These are phyloP conservation scores for Psococerastis gibbosa DNA, from an alignment of 2,888 invertebrate genomes.

Conservation along the genomic window DNA sequence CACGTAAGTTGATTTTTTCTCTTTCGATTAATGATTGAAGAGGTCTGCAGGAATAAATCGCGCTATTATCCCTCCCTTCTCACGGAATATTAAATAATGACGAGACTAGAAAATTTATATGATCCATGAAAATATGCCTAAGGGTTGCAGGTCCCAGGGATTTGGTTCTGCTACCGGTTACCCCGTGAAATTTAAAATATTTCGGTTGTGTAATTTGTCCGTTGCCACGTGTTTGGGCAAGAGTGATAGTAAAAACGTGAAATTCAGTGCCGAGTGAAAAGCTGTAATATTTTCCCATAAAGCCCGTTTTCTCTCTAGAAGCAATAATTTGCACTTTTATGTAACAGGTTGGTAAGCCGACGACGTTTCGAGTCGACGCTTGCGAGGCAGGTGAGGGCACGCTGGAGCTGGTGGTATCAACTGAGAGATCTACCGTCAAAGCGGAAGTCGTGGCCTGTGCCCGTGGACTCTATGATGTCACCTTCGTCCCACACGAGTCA, in stretches of 20 bases:
- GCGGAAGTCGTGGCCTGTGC: slow-evolving; percentile 78
- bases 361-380: slow-evolving; percentile 86
- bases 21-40: not conserved
- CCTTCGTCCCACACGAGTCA: slow-evolving; percentile 76
- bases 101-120: not conserved
- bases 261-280: no score
- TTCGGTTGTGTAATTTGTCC: no score
- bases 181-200: no score
- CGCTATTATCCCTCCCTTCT: no score
- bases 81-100: not conserved
- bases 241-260: no score
- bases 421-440: slow-evolving; percentile 73
- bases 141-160: no score
- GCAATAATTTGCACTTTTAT: no score
- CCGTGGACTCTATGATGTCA: slow-evolving; percentile 78
- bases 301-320: no score
- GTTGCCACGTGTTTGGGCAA: no score
- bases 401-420: slow-evolving; percentile 77
- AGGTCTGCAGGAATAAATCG: not conserved
- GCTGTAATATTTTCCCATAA: no score
- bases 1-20: slow-evolving; percentile 16
- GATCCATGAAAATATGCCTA: slow-evolving; percentile 7
- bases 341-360: slow-evolving; percentile 55
- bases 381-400: slow-evolving; percentile 90
- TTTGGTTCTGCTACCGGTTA: no score